Conservation (phyloP, 2,888 invertebrate genomes). For the Diplazon laetatorius region DNA sequence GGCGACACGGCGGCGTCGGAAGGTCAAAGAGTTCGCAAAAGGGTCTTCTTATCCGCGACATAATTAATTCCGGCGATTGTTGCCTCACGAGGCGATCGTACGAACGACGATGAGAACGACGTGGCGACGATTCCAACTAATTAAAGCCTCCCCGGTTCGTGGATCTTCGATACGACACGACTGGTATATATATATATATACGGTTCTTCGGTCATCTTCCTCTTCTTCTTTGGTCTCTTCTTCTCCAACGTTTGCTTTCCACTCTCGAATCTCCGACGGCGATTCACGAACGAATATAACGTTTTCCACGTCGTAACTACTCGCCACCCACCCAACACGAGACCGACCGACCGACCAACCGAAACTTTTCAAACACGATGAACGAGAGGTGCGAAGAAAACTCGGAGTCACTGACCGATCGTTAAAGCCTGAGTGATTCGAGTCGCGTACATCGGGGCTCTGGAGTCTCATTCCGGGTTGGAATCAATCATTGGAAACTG, state of each 20-base stretch:
- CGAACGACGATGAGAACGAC: slow-evolving; percentile 60
- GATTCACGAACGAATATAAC: slow-evolving; percentile 59
- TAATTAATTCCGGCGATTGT: slow-evolving; percentile 81
- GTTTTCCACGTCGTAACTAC: slow-evolving; percentile 50
- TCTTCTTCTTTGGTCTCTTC: slow-evolving; percentile 17
- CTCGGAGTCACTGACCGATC: slow-evolving; percentile 69
- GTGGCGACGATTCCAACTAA: slow-evolving; percentile 80
- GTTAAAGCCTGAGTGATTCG: slow-evolving; percentile 64
- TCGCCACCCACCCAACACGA: slow-evolving; percentile 14
- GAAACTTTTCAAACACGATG: slow-evolving; percentile 27
- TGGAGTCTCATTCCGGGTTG: slow-evolving; percentile 16
- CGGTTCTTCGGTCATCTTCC: slow-evolving; percentile 61
- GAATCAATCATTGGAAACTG: slow-evolving; percentile 60
- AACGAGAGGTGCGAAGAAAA: slow-evolving; percentile 62
- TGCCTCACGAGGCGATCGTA: slow-evolving; percentile 66
- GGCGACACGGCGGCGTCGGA: slow-evolving; percentile 68
- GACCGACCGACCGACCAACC: slow-evolving; percentile 19
- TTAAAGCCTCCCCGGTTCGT: slow-evolving; percentile 75
- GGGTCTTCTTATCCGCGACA: slow-evolving; percentile 78
- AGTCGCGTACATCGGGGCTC: neutral
- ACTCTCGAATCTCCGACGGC: slow-evolving; percentile 50
- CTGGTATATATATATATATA: too few species aligned
- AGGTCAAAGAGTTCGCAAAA: slow-evolving; percentile 71
- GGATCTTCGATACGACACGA: slow-evolving; percentile 57
- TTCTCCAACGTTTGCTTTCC: slow-evolving; percentile 58